Conservation (phyloP, 2,113 vertebrate species). For the Elgaria multicarinata region DNA sequence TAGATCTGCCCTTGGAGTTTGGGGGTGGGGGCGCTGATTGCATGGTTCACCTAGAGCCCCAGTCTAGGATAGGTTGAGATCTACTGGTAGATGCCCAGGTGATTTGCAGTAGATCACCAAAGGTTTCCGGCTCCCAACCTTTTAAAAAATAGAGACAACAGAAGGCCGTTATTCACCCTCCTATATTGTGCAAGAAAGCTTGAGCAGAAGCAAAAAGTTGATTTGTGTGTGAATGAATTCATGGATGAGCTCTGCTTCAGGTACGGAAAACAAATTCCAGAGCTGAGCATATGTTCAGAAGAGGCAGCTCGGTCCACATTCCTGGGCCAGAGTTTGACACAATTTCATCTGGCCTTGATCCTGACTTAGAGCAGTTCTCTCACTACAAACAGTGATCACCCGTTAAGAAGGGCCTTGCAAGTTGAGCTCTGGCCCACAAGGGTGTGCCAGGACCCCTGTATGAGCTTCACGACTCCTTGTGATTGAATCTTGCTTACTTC, state of each 20-base stretch:
- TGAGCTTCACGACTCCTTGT: not conserved
- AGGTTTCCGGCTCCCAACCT: not conserved
- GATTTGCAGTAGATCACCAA: not conserved
- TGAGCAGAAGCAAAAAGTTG: not conserved
- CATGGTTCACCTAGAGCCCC: too few species aligned
- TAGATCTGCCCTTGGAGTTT: too few species aligned
- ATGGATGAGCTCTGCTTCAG: too few species aligned
- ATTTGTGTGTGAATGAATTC: not conserved
- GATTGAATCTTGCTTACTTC: not conserved
- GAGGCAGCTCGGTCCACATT: too few species aligned
- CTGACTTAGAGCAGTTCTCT: not conserved
- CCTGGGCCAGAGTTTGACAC: not conserved
- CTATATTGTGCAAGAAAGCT: not conserved
- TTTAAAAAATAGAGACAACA: not conserved
- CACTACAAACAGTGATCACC: not conserved
- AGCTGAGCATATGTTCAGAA: too few species aligned
- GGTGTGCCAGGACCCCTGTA: not conserved
- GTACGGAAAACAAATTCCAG: too few species aligned
- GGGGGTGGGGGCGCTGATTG: too few species aligned
- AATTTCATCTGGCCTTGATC: not conserved
- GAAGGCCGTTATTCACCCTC: not conserved
- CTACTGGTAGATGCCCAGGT: not conserved
- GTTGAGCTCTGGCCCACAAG: not conserved
- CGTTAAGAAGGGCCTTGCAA: not conserved
- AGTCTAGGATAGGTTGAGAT: too few species aligned